Evolutionary conservation across 2,797 vertebrate species (phyloP), one percentile per base, ranked within the genome.

Genomic region (Rhynchotus rufescens): DNA sequence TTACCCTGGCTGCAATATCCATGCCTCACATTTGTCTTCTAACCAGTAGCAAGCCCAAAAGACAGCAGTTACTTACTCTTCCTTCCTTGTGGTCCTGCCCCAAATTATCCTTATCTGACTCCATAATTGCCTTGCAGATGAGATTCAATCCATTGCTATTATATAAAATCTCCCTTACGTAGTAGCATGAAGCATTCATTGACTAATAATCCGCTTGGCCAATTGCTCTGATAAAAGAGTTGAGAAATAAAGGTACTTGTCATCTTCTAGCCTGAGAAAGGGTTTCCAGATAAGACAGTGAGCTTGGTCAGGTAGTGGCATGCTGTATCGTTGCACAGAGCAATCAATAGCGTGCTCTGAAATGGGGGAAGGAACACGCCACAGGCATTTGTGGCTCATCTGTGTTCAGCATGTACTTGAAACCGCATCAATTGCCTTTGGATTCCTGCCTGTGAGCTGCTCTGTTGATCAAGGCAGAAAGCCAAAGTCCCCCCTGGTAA

Each of bases 401-500:
- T 62, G 75, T 23, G 49, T 68, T 56, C 49, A 44, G 80, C 7
- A 4, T 64, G 26, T 25, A 12, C 69, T 73, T 80, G 90, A 94
- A 94, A 82, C 79, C 66, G 1, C 91, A 84, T 84, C 81, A 62
- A 87, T 89, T 69, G 86, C 44, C 73, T 89, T 90, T 92, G 95
- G 90, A 93, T 38, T 44, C 66, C 86, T 93, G 95, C 94, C 88
- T 81, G 40, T 0, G 0, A 95, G 59, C 79, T 75, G 54, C 88
- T 88, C 84, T 93, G 94, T 78, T 85, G 88, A 88, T 52, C 77
- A 72, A 92, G 94, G 89, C 82, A 79, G 77, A 64, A 76, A 85
- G 92, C 93, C 94, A 95, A 85, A 51, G 62, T 44, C 47, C 84
- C 84, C 82, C 66, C 66, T 94, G 0, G 1, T 20, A 47, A 93